Percentiles rank a stretch among this genome's conserved stretches.
Evolutionary conservation across 2,888 invertebrate species (phyloP).

Genomic region (Theodoxus fluviatilis): DNA sequence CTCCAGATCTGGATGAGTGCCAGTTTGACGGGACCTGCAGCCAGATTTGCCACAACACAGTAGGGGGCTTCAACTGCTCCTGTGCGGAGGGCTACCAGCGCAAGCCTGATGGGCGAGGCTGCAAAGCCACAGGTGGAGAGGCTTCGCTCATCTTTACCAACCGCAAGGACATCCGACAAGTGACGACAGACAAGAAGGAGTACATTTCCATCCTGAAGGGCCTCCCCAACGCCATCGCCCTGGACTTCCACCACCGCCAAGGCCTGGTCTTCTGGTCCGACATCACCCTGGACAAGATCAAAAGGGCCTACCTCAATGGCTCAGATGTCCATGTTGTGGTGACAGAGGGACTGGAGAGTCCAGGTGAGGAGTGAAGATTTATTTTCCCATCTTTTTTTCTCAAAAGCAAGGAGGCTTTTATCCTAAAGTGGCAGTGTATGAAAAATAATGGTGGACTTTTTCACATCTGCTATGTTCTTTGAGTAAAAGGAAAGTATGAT

Average conservation of each 20-base stretch:
- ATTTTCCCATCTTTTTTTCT: neutral
- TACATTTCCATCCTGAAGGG: conserved; percentile 84
- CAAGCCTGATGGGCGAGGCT: conserved; percentile 82
- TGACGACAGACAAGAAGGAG: conserved; percentile 65
- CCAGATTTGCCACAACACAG: conserved; percentile 83
- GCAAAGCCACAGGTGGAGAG: conserved; percentile 74
- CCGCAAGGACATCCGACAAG: conserved; percentile 64
- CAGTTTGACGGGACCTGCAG: conserved; percentile 81
- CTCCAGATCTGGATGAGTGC: conserved; percentile 86
- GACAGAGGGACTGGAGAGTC: conserved; percentile 61
- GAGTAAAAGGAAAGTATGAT: too few species aligned
- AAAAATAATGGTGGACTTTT: too few species aligned
- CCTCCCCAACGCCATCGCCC: conserved; percentile 86
- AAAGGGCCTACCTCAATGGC: conserved; percentile 76
- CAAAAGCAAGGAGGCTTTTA: too few species aligned
- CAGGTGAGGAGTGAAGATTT: conserved; percentile 44
- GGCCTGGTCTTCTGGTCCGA: conserved; percentile 88
- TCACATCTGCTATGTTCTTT: too few species aligned
- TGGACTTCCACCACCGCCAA: conserved; percentile 85
- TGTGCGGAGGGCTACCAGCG: conserved; percentile 85
- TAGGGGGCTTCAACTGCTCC: conserved; percentile 82
- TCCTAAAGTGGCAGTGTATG: too few species aligned
- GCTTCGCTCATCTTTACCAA: conserved; percentile 66
- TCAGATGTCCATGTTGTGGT: conserved; percentile 66
- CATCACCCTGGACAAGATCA: conserved; percentile 82